Evolutionary conservation across 2,113 vertebrate species (phyloP).

Genomic region (Leptosomus discolor): DNA sequence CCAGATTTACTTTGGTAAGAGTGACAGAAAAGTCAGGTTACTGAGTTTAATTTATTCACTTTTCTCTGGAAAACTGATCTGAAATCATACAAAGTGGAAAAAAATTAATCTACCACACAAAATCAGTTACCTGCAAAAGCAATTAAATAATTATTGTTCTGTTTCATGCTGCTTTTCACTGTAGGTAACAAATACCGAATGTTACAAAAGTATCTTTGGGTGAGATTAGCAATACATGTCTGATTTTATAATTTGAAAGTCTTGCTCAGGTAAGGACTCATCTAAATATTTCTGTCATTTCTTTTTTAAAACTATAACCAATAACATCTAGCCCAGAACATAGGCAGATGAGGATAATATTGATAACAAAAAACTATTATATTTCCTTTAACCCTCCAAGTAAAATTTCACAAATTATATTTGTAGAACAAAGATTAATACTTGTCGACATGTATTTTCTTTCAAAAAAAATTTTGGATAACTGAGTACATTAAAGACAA

Average conservation of each 20-base stretch:
- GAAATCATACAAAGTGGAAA: background rate
- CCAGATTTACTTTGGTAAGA: background rate
- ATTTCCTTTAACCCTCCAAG: background rate
- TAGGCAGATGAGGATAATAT: background rate
- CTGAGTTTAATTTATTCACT: background rate
- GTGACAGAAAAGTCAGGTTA: background rate
- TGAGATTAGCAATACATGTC: background rate
- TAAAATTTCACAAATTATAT: background rate
- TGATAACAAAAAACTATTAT: background rate
- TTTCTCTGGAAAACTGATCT: background rate
- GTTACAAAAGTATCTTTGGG: background rate
- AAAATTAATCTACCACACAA: background rate
- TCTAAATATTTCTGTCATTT: background rate
- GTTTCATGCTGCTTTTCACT: background rate
- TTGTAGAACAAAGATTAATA: background rate
- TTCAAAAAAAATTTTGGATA: background rate
- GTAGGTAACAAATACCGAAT: background rate
- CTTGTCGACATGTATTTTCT: background rate
- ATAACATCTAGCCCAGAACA: background rate
- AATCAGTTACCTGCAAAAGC: background rate
- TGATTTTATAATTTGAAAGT: background rate
- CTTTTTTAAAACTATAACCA: background rate
- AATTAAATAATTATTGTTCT: background rate
- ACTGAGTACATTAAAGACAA: background rate
- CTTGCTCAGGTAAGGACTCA: accelerated